Percentiles rank a stretch among this genome's conserved stretches.
These are phyloP conservation scores for Parascotia fuliginaria DNA, from an alignment of 2,888 invertebrate genomes.

Conservation along the genomic window DNA sequence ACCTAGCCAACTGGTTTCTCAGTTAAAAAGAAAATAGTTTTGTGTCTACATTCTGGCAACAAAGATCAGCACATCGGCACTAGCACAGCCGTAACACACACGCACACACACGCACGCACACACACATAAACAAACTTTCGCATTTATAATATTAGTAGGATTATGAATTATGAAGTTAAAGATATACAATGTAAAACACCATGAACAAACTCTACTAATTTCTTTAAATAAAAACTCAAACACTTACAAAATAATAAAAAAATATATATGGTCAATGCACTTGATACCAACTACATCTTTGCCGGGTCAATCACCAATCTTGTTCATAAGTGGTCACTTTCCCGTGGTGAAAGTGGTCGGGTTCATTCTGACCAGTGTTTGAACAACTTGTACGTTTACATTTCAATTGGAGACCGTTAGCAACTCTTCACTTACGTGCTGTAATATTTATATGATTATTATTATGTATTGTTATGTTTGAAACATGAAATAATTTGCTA, in stretches of 20 bases:
- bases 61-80: too few relatives aligned
- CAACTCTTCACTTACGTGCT: slow-evolving; percentile 25
- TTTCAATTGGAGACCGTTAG: slow-evolving; percentile 44
- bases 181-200: too few relatives aligned
- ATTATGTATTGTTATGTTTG: slow-evolving; percentile 11
- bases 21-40: too few relatives aligned
- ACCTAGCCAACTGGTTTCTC: too few relatives aligned
- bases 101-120: too few relatives aligned
- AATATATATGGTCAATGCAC: slow-evolving; percentile 44
- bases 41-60: too few relatives aligned
- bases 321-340: slow-evolving; percentile 75
- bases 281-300: slow-evolving; percentile 44
- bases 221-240: too few relatives aligned
- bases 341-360: slow-evolving; percentile 78
- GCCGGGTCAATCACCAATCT: slow-evolving; percentile 53
- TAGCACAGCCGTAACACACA: too few relatives aligned
- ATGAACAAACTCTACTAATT: too few relatives aligned
- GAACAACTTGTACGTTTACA: slow-evolving; percentile 51
- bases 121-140: too few relatives aligned
- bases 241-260: not conserved
- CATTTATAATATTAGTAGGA: too few relatives aligned
- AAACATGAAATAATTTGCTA: not conserved
- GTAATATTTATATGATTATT: slow-evolving; percentile 26
- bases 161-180: too few relatives aligned
- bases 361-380: slow-evolving; percentile 61